Percentiles rank a stretch among this genome's conserved stretches.
Evolutionary conservation across 2,888 invertebrate genomes (phyloP).

Genomic region (Plebejus anna): DNA sequence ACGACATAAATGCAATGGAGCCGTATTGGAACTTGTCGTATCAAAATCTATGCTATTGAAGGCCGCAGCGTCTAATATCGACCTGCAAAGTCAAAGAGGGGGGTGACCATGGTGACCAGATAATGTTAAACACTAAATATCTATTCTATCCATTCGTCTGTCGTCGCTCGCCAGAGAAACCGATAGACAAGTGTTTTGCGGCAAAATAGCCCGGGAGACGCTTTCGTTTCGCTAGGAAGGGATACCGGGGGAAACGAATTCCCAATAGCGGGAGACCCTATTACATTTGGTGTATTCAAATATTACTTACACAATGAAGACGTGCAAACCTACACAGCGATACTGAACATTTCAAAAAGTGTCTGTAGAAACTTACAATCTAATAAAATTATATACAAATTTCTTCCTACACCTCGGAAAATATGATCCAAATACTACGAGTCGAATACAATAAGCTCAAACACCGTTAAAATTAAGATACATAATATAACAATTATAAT

Average conservation of each 20-base stretch:
- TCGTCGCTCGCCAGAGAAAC: background rate
- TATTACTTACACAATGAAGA: constrained; percentile 16
- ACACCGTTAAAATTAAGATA: constrained; percentile 10
- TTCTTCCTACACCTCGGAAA: background rate
- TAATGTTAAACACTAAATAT: constrained; percentile 24
- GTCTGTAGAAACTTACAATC: constrained; percentile 17
- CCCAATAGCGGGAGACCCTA: background rate
- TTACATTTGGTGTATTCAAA: constrained; percentile 11
- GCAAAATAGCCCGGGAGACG: background rate
- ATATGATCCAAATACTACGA: background rate
- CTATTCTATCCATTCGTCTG: constrained; percentile 29
- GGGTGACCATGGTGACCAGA: constrained; percentile 59
- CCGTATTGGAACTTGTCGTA: constrained; percentile 61
- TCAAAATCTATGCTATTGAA: constrained; percentile 64
- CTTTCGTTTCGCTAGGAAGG: constrained; percentile 10
- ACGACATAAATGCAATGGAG: constrained; percentile 67
- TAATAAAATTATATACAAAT: constrained; percentile 19
- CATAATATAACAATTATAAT: constrained; percentile 6
- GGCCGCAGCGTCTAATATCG: constrained; percentile 75
- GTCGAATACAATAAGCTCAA: constrained; percentile 10
- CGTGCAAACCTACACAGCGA: background rate
- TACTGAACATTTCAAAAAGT: constrained; percentile 24
- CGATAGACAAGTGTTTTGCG: constrained; percentile 22
- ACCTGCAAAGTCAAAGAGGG: constrained; percentile 79
- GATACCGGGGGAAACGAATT: background rate